A percentile compares a stretch with the other conserved stretches of the same genome.
Evolutionary conservation across 2,797 vertebrate species (phyloP).

Genomic region (Momotus momota): DNA sequence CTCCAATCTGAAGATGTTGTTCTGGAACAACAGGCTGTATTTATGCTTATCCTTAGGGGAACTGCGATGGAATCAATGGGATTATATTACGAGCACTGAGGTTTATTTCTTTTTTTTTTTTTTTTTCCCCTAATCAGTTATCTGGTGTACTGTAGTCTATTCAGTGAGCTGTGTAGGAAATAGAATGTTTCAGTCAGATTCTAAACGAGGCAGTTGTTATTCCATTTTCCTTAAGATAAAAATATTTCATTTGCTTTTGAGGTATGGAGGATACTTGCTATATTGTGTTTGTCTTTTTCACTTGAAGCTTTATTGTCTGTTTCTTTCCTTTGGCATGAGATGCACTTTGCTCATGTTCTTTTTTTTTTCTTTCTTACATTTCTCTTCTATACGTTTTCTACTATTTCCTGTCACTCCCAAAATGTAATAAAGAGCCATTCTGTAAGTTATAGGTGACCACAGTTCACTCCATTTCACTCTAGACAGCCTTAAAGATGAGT

Average conservation of each 20-base stretch:
- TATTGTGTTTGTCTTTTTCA: background rate
- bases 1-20: background rate
- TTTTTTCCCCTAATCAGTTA: background rate
- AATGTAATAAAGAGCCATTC: background rate
- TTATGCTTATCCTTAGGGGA: background rate
- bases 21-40: background rate
- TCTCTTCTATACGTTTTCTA: background rate
- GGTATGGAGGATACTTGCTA: background rate
- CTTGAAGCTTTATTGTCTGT: background rate
- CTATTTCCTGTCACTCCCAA: background rate
- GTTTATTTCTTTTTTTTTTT: background rate
- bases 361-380: background rate
- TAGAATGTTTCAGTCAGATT: background rate
- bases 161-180: background rate
- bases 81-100: background rate
- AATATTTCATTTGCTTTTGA: background rate
- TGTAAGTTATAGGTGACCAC: background rate
- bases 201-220: background rate
- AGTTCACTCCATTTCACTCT: background rate
- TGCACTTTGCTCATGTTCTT: background rate
- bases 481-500: background rate
- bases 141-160: background rate
- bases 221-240: background rate
- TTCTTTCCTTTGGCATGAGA: background rate
- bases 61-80: background rate